Percentiles rank a stretch among this genome's conserved stretches.
These are phyloP conservation scores for Conus ventricosus DNA, from an alignment of 1,140 invertebrate species.

Conservation along the genomic window DNA sequence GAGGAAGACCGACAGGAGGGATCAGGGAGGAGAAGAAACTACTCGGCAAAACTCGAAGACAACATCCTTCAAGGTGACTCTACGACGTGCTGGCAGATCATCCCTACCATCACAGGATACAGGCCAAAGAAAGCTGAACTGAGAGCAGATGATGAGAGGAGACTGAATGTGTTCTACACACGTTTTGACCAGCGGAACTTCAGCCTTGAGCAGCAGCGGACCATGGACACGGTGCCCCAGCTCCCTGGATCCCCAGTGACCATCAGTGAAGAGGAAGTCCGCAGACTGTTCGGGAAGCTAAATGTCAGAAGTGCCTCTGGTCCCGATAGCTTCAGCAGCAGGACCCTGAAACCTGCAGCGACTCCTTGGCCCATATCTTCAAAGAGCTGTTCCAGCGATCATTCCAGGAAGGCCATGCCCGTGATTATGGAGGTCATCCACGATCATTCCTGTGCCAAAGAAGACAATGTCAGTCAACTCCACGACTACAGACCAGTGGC, in stretches of 20 bases:
- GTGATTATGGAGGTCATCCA: background rate
- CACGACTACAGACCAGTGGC: constrained; percentile 23
- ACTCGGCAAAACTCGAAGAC: background rate
- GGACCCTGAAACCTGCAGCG: background rate
- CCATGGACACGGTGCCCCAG: background rate
- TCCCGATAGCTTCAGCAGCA: background rate
- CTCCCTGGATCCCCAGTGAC: background rate
- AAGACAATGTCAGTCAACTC: background rate
- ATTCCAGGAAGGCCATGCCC: background rate
- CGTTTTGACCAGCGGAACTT: background rate
- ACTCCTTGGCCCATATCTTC: background rate
- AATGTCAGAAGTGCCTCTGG: background rate
- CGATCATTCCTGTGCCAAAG: constrained; percentile 1
- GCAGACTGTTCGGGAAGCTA: background rate
- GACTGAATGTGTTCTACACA: constrained; percentile 3
- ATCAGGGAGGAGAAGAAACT: background rate
- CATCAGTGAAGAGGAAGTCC: background rate
- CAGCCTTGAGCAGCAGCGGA: background rate
- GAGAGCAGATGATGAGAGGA: background rate
- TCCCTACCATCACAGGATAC: background rate
- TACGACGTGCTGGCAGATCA: background rate
- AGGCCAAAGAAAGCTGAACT: background rate
- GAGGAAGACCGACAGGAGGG: background rate
- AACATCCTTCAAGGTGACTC: background rate
- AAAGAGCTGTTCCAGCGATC: background rate